These are phyloP conservation scores for Clarias pachynema DNA, from an alignment of 2,797 vertebrate species.

Conservation along the genomic window DNA sequence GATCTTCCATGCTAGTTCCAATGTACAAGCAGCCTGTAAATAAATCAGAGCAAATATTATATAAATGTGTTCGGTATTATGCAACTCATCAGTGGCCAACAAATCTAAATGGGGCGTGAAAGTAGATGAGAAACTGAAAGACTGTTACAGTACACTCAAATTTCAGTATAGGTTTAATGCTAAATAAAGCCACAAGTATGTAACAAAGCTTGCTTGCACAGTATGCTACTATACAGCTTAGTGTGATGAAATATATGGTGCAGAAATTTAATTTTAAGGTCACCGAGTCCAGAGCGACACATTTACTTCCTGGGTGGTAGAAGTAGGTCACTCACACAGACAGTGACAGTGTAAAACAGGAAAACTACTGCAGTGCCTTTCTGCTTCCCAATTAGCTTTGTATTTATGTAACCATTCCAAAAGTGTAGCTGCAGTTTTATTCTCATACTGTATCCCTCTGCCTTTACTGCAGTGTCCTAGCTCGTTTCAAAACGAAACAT, in stretches of 20 bases:
- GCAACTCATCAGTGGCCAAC: not conserved
- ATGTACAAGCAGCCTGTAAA: not conserved
- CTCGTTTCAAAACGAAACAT: conserved; percentile 5
- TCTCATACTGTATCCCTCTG: not conserved
- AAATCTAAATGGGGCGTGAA: not conserved
- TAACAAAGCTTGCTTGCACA: not conserved
- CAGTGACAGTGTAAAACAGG: conserved; percentile 5
- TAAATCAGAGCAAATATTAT: conserved; percentile 10
- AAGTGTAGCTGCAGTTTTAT: conserved; percentile 9
- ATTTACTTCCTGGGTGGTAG: conserved; percentile 38
- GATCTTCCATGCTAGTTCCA: conserved; percentile 6
- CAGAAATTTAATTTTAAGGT: conserved; percentile 38
- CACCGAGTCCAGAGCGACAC: conserved; percentile 29
- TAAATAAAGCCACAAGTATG: not conserved
- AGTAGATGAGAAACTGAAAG: not conserved
- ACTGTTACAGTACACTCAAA: not conserved
- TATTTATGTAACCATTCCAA: conserved; percentile 6
- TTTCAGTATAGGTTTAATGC: not conserved
- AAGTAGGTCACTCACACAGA: conserved; percentile 40
- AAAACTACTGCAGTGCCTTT: conserved; percentile 9
- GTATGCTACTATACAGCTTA: not conserved
- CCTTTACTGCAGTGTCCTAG: conserved; percentile 1
- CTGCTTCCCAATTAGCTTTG: not conserved
- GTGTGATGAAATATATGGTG: conserved; percentile 15
- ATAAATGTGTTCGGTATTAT: conserved; percentile 8